Percentiles rank a stretch among this genome's conserved stretches.
phyloP scores from a whole-genome alignment of 2,888 invertebrate species.

The Metellina segmentata region DNA sequence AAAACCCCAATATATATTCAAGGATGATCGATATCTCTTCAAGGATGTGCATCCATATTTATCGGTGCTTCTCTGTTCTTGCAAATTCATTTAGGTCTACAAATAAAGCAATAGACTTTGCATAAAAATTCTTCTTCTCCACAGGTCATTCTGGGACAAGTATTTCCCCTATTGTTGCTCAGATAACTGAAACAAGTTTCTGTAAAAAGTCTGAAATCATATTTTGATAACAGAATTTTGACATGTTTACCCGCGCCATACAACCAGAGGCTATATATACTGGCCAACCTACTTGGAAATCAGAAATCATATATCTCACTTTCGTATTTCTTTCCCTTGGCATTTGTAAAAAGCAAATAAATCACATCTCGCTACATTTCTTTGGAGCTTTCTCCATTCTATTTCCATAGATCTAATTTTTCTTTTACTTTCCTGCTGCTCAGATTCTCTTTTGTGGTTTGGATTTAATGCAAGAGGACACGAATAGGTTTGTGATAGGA shows the following conservation, averaged over 20 bases:
- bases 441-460: neutral
- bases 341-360: neutral
- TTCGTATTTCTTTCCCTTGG: neutral
- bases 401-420: conserved; percentile 1
- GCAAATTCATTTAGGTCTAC: too few relatives aligned
- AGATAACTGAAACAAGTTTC: neutral
- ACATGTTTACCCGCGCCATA: neutral
- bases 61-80: too few relatives aligned
- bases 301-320: neutral
- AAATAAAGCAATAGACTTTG: too few relatives aligned
- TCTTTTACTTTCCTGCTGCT: neutral
- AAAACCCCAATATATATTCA: too few relatives aligned
- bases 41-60: too few relatives aligned
- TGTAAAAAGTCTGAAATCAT: neutral
- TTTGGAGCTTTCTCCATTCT: neutral
- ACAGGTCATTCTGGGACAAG: neutral
- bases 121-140: neutral
- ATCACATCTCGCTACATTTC: neutral
- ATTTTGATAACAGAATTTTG: neutral
- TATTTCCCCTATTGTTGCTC: neutral
- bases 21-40: too few relatives aligned
- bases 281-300: neutral
- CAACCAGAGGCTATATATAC: neutral
- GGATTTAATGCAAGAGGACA: neutral
- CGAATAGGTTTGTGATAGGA: too few relatives aligned